Evolutionary conservation across 2,888 invertebrate species (phyloP).

Genomic region (Macrophya alboannulata): DNA sequence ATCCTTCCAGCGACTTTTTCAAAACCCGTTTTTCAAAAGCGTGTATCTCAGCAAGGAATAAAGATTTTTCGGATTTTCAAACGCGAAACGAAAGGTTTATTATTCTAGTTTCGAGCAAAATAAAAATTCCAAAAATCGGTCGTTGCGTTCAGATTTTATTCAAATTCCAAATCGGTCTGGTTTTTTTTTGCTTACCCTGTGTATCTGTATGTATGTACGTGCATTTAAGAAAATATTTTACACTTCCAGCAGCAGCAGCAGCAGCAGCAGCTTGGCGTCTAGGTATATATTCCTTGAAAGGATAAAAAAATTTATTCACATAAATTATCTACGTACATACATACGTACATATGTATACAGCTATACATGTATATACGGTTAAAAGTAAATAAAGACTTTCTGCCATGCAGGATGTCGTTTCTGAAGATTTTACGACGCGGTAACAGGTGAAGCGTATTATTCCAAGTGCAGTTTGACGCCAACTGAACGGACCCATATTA

Average conservation of each 20-base stretch:
- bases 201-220: not conserved
- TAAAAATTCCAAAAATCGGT: too few relatives aligned
- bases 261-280: not conserved
- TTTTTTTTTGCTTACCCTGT: too few relatives aligned
- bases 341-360: not conserved
- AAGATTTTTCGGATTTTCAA: too few relatives aligned
- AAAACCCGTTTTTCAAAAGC: too few relatives aligned
- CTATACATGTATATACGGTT: not conserved
- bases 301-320: not conserved
- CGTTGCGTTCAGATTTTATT: too few relatives aligned
- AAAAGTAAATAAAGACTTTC: not conserved
- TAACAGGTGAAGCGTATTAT: slow-evolving; percentile 40
- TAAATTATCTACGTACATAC: not conserved
- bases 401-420: not conserved
- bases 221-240: not conserved
- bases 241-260: not conserved
- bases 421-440: slow-evolving; percentile 3
- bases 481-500: slow-evolving; percentile 33
- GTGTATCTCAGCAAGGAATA: not conserved
- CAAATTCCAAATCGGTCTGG: too few relatives aligned
- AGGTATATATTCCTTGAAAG: not conserved
- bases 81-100: too few relatives aligned
- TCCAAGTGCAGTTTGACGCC: slow-evolving; percentile 33
- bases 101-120: too few relatives aligned
- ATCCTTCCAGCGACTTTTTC: too few relatives aligned